Percentiles rank a stretch among this genome's conserved stretches.
Evolutionary conservation across 2,113 vertebrate species (phyloP).

Genomic region (Syngnathus scovelli): DNA sequence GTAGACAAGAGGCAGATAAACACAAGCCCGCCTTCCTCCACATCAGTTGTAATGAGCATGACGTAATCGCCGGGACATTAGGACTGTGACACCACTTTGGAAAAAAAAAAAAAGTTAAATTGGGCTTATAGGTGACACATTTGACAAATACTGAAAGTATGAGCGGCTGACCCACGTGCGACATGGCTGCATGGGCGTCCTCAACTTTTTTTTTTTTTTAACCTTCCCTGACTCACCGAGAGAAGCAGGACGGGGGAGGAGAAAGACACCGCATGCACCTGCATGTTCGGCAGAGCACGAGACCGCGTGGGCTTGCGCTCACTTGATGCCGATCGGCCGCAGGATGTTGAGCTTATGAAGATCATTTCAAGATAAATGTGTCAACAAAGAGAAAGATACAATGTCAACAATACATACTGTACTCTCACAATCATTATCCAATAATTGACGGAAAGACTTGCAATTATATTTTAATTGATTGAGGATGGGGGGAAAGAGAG

Average conservation of each 20-base stretch:
- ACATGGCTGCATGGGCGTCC: background rate
- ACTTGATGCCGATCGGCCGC: no score
- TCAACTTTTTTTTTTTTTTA: slow-evolving; percentile 5
- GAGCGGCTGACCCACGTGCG: no score
- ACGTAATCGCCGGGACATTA: slow-evolving; percentile 30
- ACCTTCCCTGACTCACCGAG: slow-evolving; percentile 12
- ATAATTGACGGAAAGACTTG: no score
- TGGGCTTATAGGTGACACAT: background rate
- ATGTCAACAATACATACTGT: no score
- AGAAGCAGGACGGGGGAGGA: background rate
- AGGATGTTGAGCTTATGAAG: no score
- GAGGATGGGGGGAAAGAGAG: no score
- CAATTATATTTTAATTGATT: no score
- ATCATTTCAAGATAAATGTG: no score
- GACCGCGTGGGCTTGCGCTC: no score
- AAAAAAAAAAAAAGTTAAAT: background rate
- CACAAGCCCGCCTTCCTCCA: slow-evolving; percentile 50
- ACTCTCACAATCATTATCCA: no score
- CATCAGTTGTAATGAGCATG: slow-evolving; percentile 51
- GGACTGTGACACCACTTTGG: slow-evolving; percentile 16
- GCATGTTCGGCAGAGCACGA: no score
- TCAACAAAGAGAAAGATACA: no score
- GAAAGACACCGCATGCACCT: background rate
- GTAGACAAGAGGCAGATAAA: slow-evolving; percentile 65
- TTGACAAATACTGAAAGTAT: background rate